These are phyloP conservation scores for Phodopus roborovskii DNA, from an alignment of 2,113 vertebrate genomes.

Conservation along the genomic window DNA sequence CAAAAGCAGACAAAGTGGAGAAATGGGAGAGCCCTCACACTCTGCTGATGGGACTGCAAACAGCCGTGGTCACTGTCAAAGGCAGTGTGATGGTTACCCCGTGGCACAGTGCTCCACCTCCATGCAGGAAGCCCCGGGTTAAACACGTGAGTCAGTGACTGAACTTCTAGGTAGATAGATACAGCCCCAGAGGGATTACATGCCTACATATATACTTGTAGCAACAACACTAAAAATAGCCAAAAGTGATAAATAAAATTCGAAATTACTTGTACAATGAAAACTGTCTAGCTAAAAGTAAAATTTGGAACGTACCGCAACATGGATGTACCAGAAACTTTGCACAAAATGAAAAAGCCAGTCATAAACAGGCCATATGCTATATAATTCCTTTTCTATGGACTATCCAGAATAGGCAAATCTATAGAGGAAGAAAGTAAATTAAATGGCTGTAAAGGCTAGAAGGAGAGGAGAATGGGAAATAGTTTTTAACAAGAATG, in stretches of 20 bases:
- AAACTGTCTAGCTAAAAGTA: slow-evolving; percentile 1
- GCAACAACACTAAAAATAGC: not conserved
- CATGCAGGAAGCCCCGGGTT: not conserved
- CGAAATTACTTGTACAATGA: not conserved
- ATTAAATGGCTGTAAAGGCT: not conserved
- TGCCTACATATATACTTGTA: not conserved
- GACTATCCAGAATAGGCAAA: slow-evolving; percentile 22
- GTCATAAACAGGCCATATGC: not conserved
- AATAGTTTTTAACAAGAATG: not conserved
- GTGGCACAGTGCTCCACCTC: not conserved
- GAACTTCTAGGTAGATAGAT: not conserved
- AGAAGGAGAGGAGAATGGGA: not conserved
- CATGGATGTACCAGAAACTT: slow-evolving; percentile 4
- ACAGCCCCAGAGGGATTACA: not conserved
- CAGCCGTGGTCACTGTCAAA: not conserved
- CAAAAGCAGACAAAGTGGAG: not conserved
- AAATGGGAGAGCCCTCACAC: not conserved
- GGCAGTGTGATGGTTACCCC: not conserved
- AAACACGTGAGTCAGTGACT: slow-evolving; percentile 35
- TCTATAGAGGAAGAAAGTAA: not conserved
- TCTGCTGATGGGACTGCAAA: not conserved
- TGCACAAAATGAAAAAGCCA: slow-evolving; percentile 25
- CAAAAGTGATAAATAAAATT: slow-evolving; percentile 1
- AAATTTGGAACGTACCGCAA: not conserved
- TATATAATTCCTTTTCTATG: not conserved